Percentiles rank a stretch among this genome's conserved stretches.
Conservation (phyloP, 2,113 vertebrate genomes). For the Apeltes quadracus region DNA sequence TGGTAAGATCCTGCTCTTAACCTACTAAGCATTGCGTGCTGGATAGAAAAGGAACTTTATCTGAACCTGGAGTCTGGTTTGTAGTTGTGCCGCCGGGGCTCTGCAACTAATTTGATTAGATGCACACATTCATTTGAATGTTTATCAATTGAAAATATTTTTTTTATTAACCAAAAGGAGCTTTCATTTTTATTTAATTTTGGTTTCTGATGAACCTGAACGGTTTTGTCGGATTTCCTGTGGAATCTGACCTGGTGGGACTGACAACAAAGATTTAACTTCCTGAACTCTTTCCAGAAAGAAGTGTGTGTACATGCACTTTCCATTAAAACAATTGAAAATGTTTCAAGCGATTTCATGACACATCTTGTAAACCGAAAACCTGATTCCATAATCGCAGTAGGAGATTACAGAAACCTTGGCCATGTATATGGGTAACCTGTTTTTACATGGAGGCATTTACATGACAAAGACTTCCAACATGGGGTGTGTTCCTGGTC, state of each 20-base stretch:
- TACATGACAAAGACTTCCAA: slow-evolving; percentile 10
- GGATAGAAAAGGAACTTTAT: background rate
- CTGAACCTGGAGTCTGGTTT: background rate
- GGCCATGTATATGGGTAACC: background rate
- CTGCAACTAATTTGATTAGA: background rate
- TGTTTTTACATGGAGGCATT: background rate
- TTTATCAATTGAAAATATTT: background rate
- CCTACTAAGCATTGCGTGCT: background rate
- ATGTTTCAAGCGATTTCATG: background rate
- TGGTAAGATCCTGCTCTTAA: background rate
- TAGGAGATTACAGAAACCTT: background rate
- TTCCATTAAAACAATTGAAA: background rate
- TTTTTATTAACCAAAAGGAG: background rate
- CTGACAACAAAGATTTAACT: background rate
- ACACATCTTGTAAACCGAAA: background rate
- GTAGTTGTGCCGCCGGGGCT: background rate
- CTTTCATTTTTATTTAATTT: background rate
- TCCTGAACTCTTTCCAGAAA: background rate
- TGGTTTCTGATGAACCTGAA: background rate
- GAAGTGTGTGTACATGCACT: background rate
- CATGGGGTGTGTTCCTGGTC: background rate
- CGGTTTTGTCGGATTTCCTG: background rate
- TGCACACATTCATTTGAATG: background rate
- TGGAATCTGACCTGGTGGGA: background rate
- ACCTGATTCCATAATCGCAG: background rate